These are phyloP conservation scores for Trichomalopsis sarcophagae DNA, from an alignment of 1,140 invertebrate genomes.

Conservation along the genomic window DNA sequence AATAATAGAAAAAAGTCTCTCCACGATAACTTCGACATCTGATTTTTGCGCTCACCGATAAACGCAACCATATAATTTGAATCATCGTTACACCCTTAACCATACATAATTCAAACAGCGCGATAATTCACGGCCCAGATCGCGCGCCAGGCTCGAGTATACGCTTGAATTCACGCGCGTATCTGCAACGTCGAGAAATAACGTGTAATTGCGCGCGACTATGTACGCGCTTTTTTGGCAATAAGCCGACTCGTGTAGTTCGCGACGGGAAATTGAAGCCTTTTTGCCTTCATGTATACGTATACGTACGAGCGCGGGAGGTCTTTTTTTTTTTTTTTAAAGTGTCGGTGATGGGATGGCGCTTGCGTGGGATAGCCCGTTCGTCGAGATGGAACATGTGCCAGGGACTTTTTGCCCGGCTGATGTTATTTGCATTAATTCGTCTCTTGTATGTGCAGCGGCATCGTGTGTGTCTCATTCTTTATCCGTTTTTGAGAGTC, in stretches of 20 bases:
- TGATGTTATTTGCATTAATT: background rate
- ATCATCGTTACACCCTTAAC: no score
- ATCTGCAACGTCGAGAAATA: no score
- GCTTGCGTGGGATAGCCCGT: background rate
- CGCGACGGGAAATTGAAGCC: background rate
- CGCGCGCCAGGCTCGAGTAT: no score
- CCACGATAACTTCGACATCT: no score
- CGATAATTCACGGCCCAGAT: no score
- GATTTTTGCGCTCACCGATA: no score
- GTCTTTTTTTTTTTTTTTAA: background rate
- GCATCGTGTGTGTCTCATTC: no score
- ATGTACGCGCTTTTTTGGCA: background rate
- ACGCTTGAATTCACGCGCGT: background rate
- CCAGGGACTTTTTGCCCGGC: background rate
- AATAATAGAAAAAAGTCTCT: no score
- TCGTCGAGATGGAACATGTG: background rate
- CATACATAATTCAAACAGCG: no score
- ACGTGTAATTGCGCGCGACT: background rate
- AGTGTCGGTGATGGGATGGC: background rate
- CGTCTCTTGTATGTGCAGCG: background rate
- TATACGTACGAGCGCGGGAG: background rate
- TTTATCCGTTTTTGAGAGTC: no score
- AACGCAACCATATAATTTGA: no score
- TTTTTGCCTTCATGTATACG: background rate
- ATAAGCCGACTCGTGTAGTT: background rate